Base-by-base conservation (phyloP, 1,140 invertebrate genomes). In the Colletes latitarsis region DNA sequence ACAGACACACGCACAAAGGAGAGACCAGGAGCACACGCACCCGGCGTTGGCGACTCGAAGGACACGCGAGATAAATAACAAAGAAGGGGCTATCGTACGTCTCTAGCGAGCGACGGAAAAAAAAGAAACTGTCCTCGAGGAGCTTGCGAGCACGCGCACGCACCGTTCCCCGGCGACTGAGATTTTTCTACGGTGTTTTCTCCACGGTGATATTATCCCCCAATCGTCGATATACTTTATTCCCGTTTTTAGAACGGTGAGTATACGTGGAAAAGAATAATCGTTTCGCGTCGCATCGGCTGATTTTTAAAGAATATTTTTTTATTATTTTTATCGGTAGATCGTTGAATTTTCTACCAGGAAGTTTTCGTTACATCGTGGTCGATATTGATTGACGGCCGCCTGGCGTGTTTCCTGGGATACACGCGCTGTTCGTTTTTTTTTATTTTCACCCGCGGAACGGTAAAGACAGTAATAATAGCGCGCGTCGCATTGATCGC, bases 391-490 rank as follows among this genome's bases (percentile, higher is more conserved):
- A 76, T 76, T 76, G 52, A 55, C 39, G 49, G 46, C 46, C 30
- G 30, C 15, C n/a, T 14, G 8, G 73, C 15, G 30, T 15, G 30
- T 75, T 66, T 12, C 72, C 72, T 30, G 72, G 72, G 62, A 75
- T 60, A 62, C 43, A 17, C 14, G 17, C 41, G 53, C 8, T 6
- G 53, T 49, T 67, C 74, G 41, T 64, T 77, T 77, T 77, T 64
- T 77, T 77, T 77, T 46, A 52, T 60, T 78, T 78, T 78, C 77
- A 53, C 49, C 58, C n/a, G 76, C 15, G 60, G 43, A 64, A 41
- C 15, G 15, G 49, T 19, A 78, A 73, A 46, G 30, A 67, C 17
- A 4, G 46, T 46, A 55, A 73, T 62, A 77, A 62, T 71, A 70
- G 9, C 49, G 19, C 14, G 49, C 10, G 19, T 43, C 14, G 49